Evolutionary conservation across 2,797 vertebrate genomes (phyloP).

Genomic region (Petrocephalus schoutedeni): DNA sequence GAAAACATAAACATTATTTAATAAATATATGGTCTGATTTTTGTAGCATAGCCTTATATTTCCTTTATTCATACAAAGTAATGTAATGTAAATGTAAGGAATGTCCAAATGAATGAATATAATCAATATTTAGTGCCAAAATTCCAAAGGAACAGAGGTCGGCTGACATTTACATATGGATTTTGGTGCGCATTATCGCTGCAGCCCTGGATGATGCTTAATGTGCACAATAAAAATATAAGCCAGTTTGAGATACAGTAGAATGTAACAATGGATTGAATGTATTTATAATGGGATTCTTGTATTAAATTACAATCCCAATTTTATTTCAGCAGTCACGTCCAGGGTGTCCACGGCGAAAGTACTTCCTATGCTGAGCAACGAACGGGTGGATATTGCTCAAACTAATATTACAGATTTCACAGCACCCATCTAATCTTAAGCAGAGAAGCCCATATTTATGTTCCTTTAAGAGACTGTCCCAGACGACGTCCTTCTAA

Average conservation of each 20-base stretch:
- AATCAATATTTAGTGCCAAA: neutral
- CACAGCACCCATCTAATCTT: neutral
- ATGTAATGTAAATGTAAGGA: neutral
- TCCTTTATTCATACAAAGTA: neutral
- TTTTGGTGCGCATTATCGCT: neutral
- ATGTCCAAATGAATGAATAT: neutral
- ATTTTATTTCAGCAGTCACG: neutral
- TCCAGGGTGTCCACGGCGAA: neutral
- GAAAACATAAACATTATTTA: neutral
- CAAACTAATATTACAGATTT: neutral
- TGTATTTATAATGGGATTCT: neutral
- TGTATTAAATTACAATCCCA: neutral
- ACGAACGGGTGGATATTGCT: neutral
- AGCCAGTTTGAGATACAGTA: neutral
- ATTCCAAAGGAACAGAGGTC: neutral
- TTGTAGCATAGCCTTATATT: neutral
- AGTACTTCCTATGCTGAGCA: neutral
- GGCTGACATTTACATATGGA: neutral
- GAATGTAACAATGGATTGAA: neutral
- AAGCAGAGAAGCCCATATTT: conserved; percentile 20
- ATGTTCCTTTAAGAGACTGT: conserved; percentile 35
- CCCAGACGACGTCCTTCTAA: conserved; percentile 34
- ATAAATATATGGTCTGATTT: neutral
- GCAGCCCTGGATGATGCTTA: neutral
- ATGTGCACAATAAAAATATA: neutral